Evolutionary conservation across 2,888 invertebrate genomes (phyloP).

Genomic region (Gryllus longicercus): DNA sequence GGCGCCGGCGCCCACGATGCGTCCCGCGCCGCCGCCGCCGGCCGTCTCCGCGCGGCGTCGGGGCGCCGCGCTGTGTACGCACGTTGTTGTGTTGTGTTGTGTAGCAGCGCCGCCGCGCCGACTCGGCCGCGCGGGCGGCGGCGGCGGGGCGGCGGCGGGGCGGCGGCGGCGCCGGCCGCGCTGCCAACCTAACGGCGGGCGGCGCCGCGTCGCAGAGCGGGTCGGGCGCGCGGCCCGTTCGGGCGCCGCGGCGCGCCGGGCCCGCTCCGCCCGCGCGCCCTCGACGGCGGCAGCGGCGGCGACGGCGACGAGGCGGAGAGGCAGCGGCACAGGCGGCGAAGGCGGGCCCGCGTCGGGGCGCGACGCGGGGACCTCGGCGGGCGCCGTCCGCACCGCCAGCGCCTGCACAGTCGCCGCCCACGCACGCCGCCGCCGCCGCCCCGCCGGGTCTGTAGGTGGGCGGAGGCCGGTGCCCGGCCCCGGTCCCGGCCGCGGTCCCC

Average conservation of each 20-base stretch:
- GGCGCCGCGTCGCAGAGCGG: background rate
- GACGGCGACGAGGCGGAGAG: background rate
- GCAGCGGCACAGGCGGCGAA: background rate
- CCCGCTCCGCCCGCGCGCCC: background rate
- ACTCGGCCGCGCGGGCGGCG: conserved; percentile 4
- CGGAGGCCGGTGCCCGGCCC: too few species aligned
- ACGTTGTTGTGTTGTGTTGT: conserved; percentile 17
- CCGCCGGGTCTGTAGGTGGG: background rate
- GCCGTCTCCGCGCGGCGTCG: background rate
- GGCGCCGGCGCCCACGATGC: background rate
- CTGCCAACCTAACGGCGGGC: background rate
- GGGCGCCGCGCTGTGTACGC: background rate
- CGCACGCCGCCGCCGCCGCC: background rate
- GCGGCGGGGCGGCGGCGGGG: conserved; percentile 1
- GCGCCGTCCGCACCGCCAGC: background rate
- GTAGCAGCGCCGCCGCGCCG: conserved; percentile 8
- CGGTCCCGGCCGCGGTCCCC: too few species aligned
- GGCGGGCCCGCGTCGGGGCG: background rate
- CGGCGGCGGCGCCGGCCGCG: background rate
- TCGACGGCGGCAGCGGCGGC: background rate
- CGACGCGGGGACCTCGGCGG: background rate
- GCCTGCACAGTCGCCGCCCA: background rate
- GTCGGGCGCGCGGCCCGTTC: background rate
- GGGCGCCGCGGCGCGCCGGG: background rate
- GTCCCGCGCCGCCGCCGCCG: background rate